Evolutionary conservation across 2,113 vertebrate genomes (phyloP), one percentile per base, ranked within the genome.

Genomic region (Haliaeetus leucogaster): DNA sequence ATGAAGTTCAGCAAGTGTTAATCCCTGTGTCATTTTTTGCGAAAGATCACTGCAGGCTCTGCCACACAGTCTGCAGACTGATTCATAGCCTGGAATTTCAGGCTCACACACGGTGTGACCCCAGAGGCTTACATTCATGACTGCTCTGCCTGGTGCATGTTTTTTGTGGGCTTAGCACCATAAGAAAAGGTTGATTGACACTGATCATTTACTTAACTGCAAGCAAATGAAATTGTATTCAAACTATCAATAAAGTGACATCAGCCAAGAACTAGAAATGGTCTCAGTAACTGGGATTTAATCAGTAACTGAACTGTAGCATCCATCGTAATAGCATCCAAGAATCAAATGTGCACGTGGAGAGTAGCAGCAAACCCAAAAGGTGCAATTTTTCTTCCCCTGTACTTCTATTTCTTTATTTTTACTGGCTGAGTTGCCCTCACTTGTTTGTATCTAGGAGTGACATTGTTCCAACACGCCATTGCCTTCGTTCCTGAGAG

Each of bases 41-140:
- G 66, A 50, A 85, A 68, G 59, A 48, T 87, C 36, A 32, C 43
- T n/a, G 71, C 61, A 93, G 52, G 40, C 58, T 83, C 56, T 89
- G 86, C 93, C 67, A 77, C 50, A 25, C 32, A 26, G 47, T 84
- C 56, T 25, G 16, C 48, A 62, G 50, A 48, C 81, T 97, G 96
- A 95, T 78, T 97, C 79, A 96, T 62, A 93, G 82, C 63, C 56
- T 92, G 90, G 93, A 91, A 97, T 95, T 96, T 90, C 88, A 89
- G 68, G 50, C 61, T 96, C 32, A 78, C 29, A 62, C 26, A 56
- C 5, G 2, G 45, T 68, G 70, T 92, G 71, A 96, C 90, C 78
- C 74, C 74, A 76, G 34, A 68, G 48, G 45, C 15, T 96, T 82
- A 27, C 23, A 48, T 61, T 70, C 17, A 77, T 66, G 7, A 4